Percentiles rank a stretch among this genome's conserved stretches.
phyloP scores from a whole-genome alignment of 2,888 invertebrate species.

The Tiliacea aurago region DNA sequence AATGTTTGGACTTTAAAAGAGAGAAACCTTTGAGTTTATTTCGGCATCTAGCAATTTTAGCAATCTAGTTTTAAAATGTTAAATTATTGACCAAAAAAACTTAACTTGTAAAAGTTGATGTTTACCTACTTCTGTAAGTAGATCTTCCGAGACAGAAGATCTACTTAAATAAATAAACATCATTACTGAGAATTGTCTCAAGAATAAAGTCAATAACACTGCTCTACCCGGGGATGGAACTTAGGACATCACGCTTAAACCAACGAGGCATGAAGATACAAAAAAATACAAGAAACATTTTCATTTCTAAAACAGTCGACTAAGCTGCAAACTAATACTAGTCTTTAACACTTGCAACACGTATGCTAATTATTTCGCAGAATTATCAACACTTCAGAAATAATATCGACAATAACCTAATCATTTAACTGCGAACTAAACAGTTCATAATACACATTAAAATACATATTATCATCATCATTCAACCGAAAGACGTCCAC shows the following conservation, averaged over 20 bases:
- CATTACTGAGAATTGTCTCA: not conserved
- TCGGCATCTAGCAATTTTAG: no score
- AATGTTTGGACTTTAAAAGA: no score
- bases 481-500: no score
- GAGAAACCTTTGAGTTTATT: no score
- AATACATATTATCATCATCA: no score
- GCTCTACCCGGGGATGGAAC: not conserved
- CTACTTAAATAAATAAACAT: not conserved
- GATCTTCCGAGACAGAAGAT: no score
- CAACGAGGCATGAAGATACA: slow-evolving; percentile 5
- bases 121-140: no score
- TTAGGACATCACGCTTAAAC: no score
- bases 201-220: not conserved
- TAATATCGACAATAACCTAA: slow-evolving; percentile 20
- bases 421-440: slow-evolving; percentile 41
- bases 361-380: slow-evolving; percentile 33
- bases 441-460: slow-evolving; percentile 4
- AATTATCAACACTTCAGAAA: slow-evolving; percentile 25
- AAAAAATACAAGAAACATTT: not conserved
- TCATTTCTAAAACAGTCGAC: slow-evolving; percentile 2
- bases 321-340: not conserved
- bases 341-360: slow-evolving; percentile 11
- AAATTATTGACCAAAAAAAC: no score
- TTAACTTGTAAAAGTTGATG: no score
- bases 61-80: no score